phyloP scores from a whole-genome alignment of 2,888 invertebrate species.

The Crematogaster levior region DNA sequence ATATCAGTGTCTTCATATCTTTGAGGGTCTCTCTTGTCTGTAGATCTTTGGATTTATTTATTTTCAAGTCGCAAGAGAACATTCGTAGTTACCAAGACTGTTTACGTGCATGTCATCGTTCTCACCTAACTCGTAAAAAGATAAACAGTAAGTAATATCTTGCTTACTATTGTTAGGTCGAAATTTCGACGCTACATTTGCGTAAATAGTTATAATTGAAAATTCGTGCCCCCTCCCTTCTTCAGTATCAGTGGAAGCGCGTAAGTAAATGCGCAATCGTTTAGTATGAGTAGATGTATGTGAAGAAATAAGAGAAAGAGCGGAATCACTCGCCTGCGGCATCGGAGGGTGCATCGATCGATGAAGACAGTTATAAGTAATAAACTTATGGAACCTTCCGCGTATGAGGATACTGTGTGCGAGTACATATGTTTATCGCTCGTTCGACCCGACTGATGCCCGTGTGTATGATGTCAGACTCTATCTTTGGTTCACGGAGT shows the following conservation, averaged over 20 bases:
- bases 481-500: conserved; percentile 78
- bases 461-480: conserved; percentile 78
- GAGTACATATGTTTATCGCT: conserved; percentile 73
- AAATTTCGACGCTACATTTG: neutral
- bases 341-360: conserved; percentile 66
- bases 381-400: conserved; percentile 72
- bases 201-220: neutral
- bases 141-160: neutral
- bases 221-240: neutral
- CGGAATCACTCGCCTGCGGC: neutral
- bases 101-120: neutral
- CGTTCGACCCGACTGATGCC: conserved; percentile 73
- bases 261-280: neutral
- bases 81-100: conserved; percentile 9
- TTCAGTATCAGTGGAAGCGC: neutral
- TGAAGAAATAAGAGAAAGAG: conserved; percentile 8
- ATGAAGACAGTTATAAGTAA: conserved; percentile 69
- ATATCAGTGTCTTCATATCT: conserved; percentile 28
- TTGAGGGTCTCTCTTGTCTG: conserved; percentile 10
- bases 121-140: neutral
- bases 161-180: too few relatives aligned
- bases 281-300: neutral
- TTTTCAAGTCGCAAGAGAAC: conserved; percentile 11
- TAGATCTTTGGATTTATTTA: conserved; percentile 31
- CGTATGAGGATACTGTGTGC: conserved; percentile 59